These are phyloP conservation scores for Melitaea cinxia DNA, from an alignment of 1,140 invertebrate genomes.

Conservation along the genomic window DNA sequence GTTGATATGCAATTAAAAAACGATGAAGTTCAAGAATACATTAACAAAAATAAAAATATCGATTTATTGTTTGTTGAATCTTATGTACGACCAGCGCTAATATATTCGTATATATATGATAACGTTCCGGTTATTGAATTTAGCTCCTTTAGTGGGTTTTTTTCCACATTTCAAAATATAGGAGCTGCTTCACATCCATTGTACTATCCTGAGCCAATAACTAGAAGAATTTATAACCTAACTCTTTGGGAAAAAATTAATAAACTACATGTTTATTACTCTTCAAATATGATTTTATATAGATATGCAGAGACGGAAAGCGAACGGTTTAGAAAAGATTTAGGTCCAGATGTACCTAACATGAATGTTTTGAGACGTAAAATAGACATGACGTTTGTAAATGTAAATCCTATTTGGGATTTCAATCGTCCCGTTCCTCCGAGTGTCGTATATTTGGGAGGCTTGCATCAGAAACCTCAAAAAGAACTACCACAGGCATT, in stretches of 20 bases:
- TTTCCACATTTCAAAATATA: constrained; percentile 29
- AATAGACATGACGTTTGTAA: constrained; percentile 81
- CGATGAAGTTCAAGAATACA: constrained; percentile 45
- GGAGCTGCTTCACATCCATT: constrained; percentile 41
- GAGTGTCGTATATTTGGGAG: constrained; percentile 76
- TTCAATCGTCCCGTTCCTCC: constrained; percentile 79
- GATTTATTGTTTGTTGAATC: constrained; percentile 60
- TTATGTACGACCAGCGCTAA: constrained; percentile 34
- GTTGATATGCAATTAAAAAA: constrained; percentile 45
- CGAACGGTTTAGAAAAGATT: constrained; percentile 56
- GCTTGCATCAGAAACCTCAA: constrained; percentile 73
- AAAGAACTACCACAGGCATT: constrained; percentile 53
- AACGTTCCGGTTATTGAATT: constrained; percentile 56
- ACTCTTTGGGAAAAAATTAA: constrained; percentile 36
- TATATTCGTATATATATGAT: constrained; percentile 59
- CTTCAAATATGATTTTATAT: constrained; percentile 38
- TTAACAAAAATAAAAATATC: constrained; percentile 42
- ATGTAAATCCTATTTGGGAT: constrained; percentile 75
- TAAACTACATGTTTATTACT: constrained; percentile 41
- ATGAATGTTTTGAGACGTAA: constrained; percentile 72
- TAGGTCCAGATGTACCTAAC: constrained; percentile 61
- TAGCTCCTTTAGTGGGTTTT: constrained; percentile 43
- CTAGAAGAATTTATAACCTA: constrained; percentile 41
- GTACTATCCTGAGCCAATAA: constrained; percentile 37
- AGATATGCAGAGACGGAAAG: constrained; percentile 43